Evolutionary conservation across 2,113 vertebrate species (phyloP), one percentile per base, ranked within the genome.

Genomic region (Talpa occidentalis): DNA sequence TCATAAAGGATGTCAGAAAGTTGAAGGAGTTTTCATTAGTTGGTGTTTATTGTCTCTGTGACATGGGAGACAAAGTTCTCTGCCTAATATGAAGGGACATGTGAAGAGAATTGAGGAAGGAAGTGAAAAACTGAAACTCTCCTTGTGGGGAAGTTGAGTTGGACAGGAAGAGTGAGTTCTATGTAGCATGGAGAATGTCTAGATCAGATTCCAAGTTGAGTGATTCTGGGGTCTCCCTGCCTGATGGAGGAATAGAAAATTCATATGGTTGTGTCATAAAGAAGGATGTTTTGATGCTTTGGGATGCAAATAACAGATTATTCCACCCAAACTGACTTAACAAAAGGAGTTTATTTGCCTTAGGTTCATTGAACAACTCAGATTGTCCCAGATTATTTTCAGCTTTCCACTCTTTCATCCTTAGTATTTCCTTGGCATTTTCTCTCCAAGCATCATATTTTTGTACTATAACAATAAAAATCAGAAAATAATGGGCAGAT

Each of bases 201-300:
- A 88, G 60, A 32, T 17, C 40, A 95, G 37, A 80, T 8, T 82
- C 22, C 42, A 62, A 54, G n/a, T 15, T 88, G 54, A 83, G 28
- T 77, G 90, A 76, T 62, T 67, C 59, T 88, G 52, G 49, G 94
- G 40, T 88, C 78, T 77, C 35, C 44, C 19, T 64, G 77, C 30
- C 42, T 78, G 62, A 37, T 15, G 42, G 60, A 66, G 21, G 44
- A 62, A 24, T 69, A 62, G 74, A 79, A 22, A 70, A 78, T 35
- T 74, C 22, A 81, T 42, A 59, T 17, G 6, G 62, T 81, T 69
- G 49, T 64, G 59, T 76, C 67, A 60, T 14, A 62, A 88, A 6
- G 44, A 83, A 83, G 30, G 42, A 87, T 44, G 7, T 22, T 56
- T 56, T 21, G 5, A 21, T 54, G 52, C 42, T 83, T 88, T 88